Evolutionary conservation across 2,113 vertebrate genomes (phyloP), one percentile per base, ranked within the genome.

Genomic region (rabbit (Oryctolagus cuniculus)): DNA sequence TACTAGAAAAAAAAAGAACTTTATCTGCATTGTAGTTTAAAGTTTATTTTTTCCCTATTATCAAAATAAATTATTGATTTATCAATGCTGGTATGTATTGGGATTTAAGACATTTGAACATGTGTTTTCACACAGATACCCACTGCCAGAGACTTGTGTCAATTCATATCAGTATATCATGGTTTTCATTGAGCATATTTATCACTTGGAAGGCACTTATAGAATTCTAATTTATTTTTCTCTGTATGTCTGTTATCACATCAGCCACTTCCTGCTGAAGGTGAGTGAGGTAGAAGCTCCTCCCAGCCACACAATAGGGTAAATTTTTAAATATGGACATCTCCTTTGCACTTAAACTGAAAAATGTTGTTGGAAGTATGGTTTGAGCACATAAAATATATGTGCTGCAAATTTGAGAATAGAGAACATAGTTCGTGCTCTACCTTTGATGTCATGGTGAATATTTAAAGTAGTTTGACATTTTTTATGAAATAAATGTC

Each of bases 211-310:
- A 61, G 51, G 9, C 31, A 82, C 70, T 91, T 86, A 24, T 16
- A 70, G 61, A 95, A 55, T 94, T 93, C n/a, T 70, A 2, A 85
- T 90, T 77, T 44, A 61, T 73, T 67, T 17, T 93, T 81, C 64
- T 82, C 38, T 61, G 24, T 22, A 21, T 83, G 29, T 89, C 64
- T 78, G 95, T 61, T 31, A 87, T 83, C n/a, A 85, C 36, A 75
- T 89, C 51, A 29, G 3, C 85, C 17, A 64, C n/a, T 94, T 78
- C 31, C 15, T 89, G 12, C 6, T 70, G 51, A 86, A 74, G 55
- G 49, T 91, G 95, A 29, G 16, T 93, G 95, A 29, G 16, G 12
- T 69, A 31, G 61, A 85, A 38, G 10, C 67, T 74, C 61, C 69
- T 88, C 63, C 81, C 36, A 82, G 3, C 44, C 12, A n/a, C 36